These are phyloP conservation scores for Tiliacea aurago DNA, from an alignment of 2,888 invertebrate genomes.

Conservation along the genomic window DNA sequence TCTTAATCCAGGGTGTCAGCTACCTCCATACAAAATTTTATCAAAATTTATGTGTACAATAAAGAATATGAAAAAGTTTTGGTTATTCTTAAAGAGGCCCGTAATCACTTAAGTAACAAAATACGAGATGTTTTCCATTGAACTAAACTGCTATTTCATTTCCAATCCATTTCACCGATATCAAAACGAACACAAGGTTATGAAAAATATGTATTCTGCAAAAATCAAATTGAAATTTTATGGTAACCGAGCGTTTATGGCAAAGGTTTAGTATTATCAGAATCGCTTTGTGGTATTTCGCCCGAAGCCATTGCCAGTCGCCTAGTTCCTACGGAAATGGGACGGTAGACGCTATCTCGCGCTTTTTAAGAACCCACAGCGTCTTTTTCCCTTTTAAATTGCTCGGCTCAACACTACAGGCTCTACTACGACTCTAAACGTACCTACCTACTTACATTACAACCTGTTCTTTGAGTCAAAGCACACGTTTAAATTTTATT, in stretches of 20 bases:
- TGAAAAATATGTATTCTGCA: constrained; percentile 21
- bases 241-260: constrained; percentile 28
- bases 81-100: background rate
- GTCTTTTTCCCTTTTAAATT: constrained; percentile 66
- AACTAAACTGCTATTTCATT: constrained; percentile 7
- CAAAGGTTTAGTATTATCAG: constrained; percentile 58
- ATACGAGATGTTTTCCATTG: background rate
- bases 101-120: background rate
- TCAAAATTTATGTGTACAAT: background rate
- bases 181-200: constrained; percentile 4
- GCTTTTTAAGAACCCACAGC: constrained; percentile 67
- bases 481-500: constrained; percentile 16
- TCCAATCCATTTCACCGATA: constrained; percentile 3
- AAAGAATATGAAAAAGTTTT: background rate
- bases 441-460: constrained; percentile 26
- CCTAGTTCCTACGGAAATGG: constrained; percentile 70
- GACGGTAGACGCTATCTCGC: constrained; percentile 69
- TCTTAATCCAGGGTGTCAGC: no score
- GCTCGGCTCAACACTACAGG: constrained; percentile 39
- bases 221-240: constrained; percentile 40
- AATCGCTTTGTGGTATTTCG: constrained; percentile 65
- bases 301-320: constrained; percentile 62
- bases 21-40: no score
- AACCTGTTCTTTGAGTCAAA: constrained; percentile 47
- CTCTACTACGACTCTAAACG: constrained; percentile 35